phyloP scores from a whole-genome alignment of 2,888 invertebrate genomes.

The Dione juno region DNA sequence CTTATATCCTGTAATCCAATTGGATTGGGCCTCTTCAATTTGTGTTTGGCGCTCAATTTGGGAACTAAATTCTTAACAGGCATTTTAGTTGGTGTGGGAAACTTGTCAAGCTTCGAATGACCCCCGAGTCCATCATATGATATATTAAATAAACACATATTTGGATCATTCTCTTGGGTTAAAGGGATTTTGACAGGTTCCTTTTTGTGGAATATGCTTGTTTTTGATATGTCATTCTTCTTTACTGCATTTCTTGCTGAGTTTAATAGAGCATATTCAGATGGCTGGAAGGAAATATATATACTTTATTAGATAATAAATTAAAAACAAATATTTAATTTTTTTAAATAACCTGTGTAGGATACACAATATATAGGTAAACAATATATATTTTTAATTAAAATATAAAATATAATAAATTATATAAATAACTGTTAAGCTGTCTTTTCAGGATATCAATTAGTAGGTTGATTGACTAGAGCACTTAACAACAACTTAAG shows the following conservation, averaged over 20 bases:
- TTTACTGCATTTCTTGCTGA: conserved; percentile 54
- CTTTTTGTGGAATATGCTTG: conserved; percentile 66
- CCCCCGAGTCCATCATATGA: conserved; percentile 83
- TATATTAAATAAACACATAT: conserved; percentile 51
- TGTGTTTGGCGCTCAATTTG: conserved; percentile 62
- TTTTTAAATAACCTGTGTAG: too few relatives aligned
- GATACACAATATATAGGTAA: too few relatives aligned
- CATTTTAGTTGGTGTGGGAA: conserved; percentile 64
- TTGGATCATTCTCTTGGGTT: conserved; percentile 45
- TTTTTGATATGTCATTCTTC: conserved; percentile 44
- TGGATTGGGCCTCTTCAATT: conserved; percentile 59
- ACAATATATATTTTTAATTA: too few relatives aligned
- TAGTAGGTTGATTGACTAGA: too few relatives aligned
- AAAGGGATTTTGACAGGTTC: conserved; percentile 55
- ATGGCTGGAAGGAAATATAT: conserved; percentile 64
- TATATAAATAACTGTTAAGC: too few relatives aligned
- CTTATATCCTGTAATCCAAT: conserved; percentile 59
- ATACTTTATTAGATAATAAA: too few relatives aligned
- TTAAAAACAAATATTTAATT: too few relatives aligned
- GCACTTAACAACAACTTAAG: too few relatives aligned
- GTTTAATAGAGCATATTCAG: conserved; percentile 61
- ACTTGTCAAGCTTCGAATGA: conserved; percentile 78
- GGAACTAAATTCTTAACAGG: conserved; percentile 56
- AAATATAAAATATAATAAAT: too few relatives aligned
- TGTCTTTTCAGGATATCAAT: too few relatives aligned